These are phyloP conservation scores for Rhynchophorus ferrugineus DNA, from an alignment of 1,140 invertebrate species.

Conservation along the genomic window DNA sequence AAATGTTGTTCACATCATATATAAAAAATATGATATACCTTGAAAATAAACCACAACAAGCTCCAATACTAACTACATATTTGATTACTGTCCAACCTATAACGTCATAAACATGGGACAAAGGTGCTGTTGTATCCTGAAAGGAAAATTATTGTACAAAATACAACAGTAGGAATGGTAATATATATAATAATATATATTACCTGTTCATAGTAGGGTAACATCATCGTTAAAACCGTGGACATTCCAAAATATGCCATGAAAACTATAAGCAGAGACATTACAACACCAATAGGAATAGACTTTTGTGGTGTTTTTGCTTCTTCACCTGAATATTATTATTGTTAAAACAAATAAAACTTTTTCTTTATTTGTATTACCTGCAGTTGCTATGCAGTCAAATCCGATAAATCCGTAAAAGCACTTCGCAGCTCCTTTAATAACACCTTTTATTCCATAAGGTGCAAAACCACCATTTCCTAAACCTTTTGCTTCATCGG, in stretches of 20 bases:
- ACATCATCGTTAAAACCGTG: constrained; percentile 76
- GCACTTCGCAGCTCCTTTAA: constrained; percentile 78
- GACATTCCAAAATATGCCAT: constrained; percentile 84
- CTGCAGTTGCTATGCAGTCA: constrained; percentile 78
- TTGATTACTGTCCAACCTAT: constrained; percentile 62
- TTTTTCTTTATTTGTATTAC: constrained; percentile 19
- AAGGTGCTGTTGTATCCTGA: constrained; percentile 57
- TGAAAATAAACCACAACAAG: constrained; percentile 62
- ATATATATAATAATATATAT: neutral
- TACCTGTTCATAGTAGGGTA: constrained; percentile 79
- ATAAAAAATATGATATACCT: no score
- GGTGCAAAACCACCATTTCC: constrained; percentile 75
- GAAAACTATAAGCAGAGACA: constrained; percentile 74
- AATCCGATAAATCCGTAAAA: constrained; percentile 91
- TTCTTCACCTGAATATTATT: constrained; percentile 60
- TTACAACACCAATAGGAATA: constrained; percentile 82
- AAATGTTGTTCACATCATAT: no score
- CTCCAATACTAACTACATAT: constrained; percentile 66
- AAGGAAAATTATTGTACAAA: no score
- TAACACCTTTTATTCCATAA: constrained; percentile 69
- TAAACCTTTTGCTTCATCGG: constrained; percentile 47
- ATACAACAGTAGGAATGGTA: constrained; percentile 3
- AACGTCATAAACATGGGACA: constrained; percentile 60
- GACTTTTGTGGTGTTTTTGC: constrained; percentile 80
- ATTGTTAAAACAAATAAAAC: constrained; percentile 2